Evolutionary conservation across 2,797 vertebrate genomes (phyloP).

Genomic region (Mastacembelus armatus): DNA sequence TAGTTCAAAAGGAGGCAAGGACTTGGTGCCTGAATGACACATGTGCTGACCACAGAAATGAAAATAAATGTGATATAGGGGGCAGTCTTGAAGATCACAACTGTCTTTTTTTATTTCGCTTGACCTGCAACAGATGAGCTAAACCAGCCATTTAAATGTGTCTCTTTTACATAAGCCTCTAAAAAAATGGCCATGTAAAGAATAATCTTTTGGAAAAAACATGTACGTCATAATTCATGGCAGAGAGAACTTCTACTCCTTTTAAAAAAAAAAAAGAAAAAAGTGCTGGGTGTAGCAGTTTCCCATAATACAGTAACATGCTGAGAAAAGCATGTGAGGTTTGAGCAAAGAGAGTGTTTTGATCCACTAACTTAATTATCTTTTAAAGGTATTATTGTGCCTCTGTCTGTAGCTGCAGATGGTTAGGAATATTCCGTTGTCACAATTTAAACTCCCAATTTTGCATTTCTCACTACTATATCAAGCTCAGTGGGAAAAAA

Average conservation of each 20-base stretch:
- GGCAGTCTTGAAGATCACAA: neutral
- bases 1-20: neutral
- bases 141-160: neutral
- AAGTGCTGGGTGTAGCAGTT: slow-evolving; percentile 2
- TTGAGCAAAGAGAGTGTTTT: neutral
- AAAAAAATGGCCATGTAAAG: neutral
- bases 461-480: neutral
- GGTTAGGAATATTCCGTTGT: neutral
- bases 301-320: neutral
- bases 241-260: neutral
- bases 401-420: neutral
- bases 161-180: neutral
- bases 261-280: neutral
- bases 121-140: slow-evolving; percentile 8
- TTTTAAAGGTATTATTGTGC: too few relatives aligned
- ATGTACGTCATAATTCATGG: too few relatives aligned
- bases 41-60: slow-evolving; percentile 12
- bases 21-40: slow-evolving; percentile 7
- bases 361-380: neutral
- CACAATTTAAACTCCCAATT: neutral
- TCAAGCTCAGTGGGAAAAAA: neutral
- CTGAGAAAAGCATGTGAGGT: slow-evolving; percentile 1
- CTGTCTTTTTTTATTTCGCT: neutral
- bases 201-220: neutral
- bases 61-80: neutral